These are phyloP conservation scores for Sicus ferrugineus DNA, from an alignment of 2,888 invertebrate genomes.

Conservation along the genomic window DNA sequence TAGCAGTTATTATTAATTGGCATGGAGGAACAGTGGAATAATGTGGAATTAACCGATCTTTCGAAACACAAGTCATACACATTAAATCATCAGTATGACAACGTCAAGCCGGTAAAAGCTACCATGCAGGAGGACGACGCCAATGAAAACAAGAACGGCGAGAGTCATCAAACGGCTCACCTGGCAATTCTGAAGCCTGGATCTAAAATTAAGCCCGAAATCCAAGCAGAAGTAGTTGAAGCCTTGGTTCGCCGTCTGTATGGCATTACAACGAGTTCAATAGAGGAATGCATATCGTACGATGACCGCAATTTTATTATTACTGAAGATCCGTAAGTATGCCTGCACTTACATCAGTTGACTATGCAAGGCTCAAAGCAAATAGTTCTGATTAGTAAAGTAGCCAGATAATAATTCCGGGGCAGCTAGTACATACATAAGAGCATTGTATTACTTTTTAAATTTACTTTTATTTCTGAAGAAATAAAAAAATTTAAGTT, in stretches of 20 bases:
- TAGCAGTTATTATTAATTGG: too few relatives aligned
- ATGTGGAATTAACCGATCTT: slow-evolving; percentile 57
- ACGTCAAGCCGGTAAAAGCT: slow-evolving; percentile 13
- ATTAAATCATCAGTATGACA: slow-evolving; percentile 57
- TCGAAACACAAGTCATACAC: slow-evolving; percentile 59
- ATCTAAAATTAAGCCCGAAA: slow-evolving; percentile 59
- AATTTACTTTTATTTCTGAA: too few relatives aligned
- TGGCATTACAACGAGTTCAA: slow-evolving; percentile 59
- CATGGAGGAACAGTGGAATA: slow-evolving; percentile 58
- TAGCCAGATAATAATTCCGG: too few relatives aligned
- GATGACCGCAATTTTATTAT: slow-evolving; percentile 64
- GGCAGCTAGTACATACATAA: too few relatives aligned
- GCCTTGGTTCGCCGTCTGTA: slow-evolving; percentile 59
- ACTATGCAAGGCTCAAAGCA: too few relatives aligned
- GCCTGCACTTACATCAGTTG: too few relatives aligned
- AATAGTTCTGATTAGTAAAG: too few relatives aligned
- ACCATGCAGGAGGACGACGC: slow-evolving; percentile 28
- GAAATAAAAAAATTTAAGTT: not conserved
- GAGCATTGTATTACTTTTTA: too few relatives aligned
- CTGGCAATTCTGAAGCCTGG: slow-evolving; percentile 57
- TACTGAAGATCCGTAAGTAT: slow-evolving; percentile 61
- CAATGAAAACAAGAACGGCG: not conserved
- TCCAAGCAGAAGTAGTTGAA: slow-evolving; percentile 54
- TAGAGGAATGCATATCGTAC: slow-evolving; percentile 61
- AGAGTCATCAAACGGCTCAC: slow-evolving; percentile 12